Evolutionary conservation across 2,888 invertebrate genomes (phyloP), one percentile per base, ranked within the genome.

Genomic region (Sicus ferrugineus): DNA sequence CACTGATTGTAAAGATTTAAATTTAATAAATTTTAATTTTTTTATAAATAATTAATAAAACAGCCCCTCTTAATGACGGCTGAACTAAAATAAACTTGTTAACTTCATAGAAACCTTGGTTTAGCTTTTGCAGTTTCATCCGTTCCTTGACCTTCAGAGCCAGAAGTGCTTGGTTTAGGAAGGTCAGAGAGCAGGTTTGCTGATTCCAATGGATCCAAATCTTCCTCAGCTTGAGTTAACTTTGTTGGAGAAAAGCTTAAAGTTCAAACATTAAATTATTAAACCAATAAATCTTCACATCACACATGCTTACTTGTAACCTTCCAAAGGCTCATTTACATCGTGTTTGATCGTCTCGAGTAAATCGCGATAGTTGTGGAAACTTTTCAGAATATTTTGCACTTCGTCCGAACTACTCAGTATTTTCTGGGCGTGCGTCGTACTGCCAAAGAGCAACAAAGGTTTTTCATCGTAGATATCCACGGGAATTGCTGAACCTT

Each of bases 381-480:
- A 85, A 70, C 85, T 85, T n/a, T 79, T 81, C 0, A 84, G 72
- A 2, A 85, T 85, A 48, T 80, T 79, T 28, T 79, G 72, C 19
- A 83, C 73, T 30, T 79, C 77, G 26, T 78, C 76, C 1, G 81
- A 77, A 71, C 81, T 78, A 5, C 74, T 30, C 21, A 81, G 65
- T 0, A 80, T 66, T 74, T 54, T 77, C 78, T 1, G 79, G 78
- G 61, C 23, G 28, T 7, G 5, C 28, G 23, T 14, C 7, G 2
- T 28, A 26, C 82, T 81, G n/a, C 80, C 80, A 69, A 83, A 76
- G 69, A 84, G 84, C 38, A 85, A 77, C 42, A 85, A 58, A 0
- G 85, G 85, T 67, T 79, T 82, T 56, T 84, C 83, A 68, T 85
- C 84, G 69, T 82, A 85, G 7, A 76, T 30, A 11, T 78, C 81